Base-by-base conservation (phyloP, 2,888 invertebrate species). In the Meganola albula region DNA sequence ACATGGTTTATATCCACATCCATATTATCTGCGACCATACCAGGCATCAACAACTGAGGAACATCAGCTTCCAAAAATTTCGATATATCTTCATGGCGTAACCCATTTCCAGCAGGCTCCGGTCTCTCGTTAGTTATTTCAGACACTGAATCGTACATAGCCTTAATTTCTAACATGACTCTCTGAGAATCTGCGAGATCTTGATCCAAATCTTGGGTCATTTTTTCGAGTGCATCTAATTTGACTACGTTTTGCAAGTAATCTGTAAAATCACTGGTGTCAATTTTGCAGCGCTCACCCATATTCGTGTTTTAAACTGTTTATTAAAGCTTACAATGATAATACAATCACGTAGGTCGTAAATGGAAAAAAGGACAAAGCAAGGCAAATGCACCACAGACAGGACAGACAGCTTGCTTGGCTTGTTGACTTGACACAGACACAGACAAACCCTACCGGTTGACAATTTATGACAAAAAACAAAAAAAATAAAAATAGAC, bases 121-220 rank as follows among this genome's bases (percentile, higher is more conserved):
- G 37, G 26, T 9, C 11, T 28, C 14, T 31, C 44, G 8, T 45
- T 40, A 9, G 38, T 40, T 2, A 44, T 27, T 27, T 38, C 8
- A 7, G 74, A 65, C 25, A 73, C 53, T 2, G 57, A 58, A 35
- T 70, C 54, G 22, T 79, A 74, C 44, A 78, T 63, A 5, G 57
- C 48, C 47, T 69, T 72, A 12, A 83, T 77, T 37, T 82, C 70
- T 34, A 50, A 60, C 77, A 83, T 72, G 14, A 73, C 58, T 22
- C 52, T 60, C 41, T 79, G 77, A 0, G 80, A 82, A 44, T 79
- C 74, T 25, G 60, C 64, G 12, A 83, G 58, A 41, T 83, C 80
- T 33, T 59, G 56, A 40, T 74, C 71, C 40, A 84, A 56, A 34
- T 64, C 59, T 21, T 65, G 62, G 7, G 82, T 82, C 48, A 83